A percentile compares a stretch with the other conserved stretches of the same genome.
phyloP scores from a whole-genome alignment of 2,888 invertebrate genomes.

The Pseudococcus viburni region DNA sequence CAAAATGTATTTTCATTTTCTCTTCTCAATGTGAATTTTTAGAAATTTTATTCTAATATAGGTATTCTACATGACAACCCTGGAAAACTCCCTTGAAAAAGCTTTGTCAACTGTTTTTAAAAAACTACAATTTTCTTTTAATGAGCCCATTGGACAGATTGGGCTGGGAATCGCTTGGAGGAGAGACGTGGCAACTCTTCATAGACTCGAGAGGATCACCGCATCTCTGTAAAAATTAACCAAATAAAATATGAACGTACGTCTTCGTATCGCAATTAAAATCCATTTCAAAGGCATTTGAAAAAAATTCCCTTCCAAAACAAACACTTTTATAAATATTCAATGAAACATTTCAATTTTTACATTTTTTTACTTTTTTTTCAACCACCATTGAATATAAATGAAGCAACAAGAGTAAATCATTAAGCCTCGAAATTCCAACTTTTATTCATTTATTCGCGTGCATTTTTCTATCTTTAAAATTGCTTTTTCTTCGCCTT shows the following conservation, averaged over 20 bases:
- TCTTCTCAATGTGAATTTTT: no score
- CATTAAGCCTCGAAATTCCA: neutral
- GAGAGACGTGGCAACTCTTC: no score
- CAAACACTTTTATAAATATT: constrained; percentile 31
- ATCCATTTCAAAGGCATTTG: constrained; percentile 1
- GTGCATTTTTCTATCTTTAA: neutral
- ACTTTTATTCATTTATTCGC: constrained; percentile 43
- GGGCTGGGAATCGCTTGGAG: no score
- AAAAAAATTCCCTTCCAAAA: neutral
- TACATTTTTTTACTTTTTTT: neutral
- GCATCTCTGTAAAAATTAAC: neutral
- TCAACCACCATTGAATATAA: neutral
- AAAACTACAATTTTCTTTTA: no score
- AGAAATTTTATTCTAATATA: no score
- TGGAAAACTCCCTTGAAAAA: no score
- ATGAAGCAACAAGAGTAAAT: constrained; percentile 18
- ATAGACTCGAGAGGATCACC: no score
- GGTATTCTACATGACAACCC: no score
- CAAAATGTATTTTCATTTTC: no score
- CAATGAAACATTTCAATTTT: constrained; percentile 53
- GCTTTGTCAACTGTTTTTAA: no score
- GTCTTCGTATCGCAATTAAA: neutral
- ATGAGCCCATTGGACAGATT: no score
- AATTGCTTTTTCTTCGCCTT: constrained; percentile 25
- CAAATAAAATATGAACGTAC: neutral